Evolutionary conservation across 2,888 invertebrate genomes (phyloP).

Genomic region (Cataglyphis rosenhaueri): DNA sequence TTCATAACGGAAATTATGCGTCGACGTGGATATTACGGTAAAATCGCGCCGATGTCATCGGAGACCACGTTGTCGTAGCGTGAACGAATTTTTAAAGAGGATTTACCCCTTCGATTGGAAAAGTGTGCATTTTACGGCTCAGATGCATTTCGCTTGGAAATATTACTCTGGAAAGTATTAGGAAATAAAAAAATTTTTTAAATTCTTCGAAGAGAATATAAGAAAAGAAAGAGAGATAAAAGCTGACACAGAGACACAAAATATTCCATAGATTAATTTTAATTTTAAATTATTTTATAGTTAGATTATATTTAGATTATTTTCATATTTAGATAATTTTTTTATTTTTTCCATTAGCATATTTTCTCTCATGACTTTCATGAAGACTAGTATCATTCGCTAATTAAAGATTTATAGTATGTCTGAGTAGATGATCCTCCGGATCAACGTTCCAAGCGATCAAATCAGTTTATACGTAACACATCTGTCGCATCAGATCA

Average conservation of each 20-base stretch:
- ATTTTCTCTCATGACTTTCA: background rate
- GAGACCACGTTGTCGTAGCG: background rate
- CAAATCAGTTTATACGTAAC: slow-evolving; percentile 39
- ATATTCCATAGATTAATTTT: background rate
- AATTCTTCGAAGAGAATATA: background rate
- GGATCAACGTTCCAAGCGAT: background rate
- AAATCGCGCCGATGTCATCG: slow-evolving; percentile 20
- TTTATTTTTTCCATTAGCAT: too few relatives aligned
- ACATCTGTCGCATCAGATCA: slow-evolving; percentile 40
- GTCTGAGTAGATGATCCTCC: slow-evolving; percentile 18
- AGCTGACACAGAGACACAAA: background rate
- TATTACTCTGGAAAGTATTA: background rate
- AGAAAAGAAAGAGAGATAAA: background rate
- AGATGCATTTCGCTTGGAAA: background rate
- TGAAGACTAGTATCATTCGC: slow-evolving; percentile 22
- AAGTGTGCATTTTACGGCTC: background rate
- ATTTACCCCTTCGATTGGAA: slow-evolving; percentile 1
- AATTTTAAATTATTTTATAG: too few relatives aligned
- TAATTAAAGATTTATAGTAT: slow-evolving; percentile 36
- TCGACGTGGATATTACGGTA: slow-evolving; percentile 32
- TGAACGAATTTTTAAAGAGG: slow-evolving; percentile 31
- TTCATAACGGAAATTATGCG: slow-evolving; percentile 47
- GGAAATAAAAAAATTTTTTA: background rate
- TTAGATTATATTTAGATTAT: too few relatives aligned
- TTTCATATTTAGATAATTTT: too few relatives aligned